Conservation (phyloP, 2,797 vertebrate species). For the Poliocrania exsul region DNA sequence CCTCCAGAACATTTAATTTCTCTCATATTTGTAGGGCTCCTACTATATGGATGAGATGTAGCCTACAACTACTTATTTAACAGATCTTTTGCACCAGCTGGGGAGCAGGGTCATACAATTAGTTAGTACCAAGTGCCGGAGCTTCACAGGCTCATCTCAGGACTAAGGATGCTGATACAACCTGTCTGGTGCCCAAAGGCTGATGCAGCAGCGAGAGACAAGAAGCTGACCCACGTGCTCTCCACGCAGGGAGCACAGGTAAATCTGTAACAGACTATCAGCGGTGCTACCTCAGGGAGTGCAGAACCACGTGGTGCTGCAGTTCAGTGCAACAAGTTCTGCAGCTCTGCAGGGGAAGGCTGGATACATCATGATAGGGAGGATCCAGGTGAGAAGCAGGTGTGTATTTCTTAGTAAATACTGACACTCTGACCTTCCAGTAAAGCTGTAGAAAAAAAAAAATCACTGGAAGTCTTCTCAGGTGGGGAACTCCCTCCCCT, state of each 20-base stretch:
- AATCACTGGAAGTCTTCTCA: neutral
- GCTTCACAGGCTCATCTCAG: neutral
- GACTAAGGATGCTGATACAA: neutral
- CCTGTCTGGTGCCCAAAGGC: neutral
- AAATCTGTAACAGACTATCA: accelerated
- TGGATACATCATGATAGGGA: neutral
- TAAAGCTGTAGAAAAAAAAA: neutral
- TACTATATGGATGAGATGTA: neutral
- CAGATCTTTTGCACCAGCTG: neutral
- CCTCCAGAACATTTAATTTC: neutral
- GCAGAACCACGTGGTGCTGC: neutral
- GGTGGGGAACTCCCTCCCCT: neutral
- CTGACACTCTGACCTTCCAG: neutral
- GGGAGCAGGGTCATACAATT: neutral
- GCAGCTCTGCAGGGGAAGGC: neutral
- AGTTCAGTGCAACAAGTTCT: neutral
- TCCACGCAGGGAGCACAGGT: neutral
- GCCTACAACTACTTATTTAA: neutral
- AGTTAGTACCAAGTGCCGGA: neutral
- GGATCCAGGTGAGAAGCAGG: neutral
- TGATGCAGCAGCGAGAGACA: neutral
- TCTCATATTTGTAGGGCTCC: neutral
- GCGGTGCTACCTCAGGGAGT: accelerated
- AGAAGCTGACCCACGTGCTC: neutral
- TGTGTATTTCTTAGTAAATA: neutral